Evolutionary conservation across 2,113 vertebrate species (phyloP).

Genomic region (Pelusios castaneus): DNA sequence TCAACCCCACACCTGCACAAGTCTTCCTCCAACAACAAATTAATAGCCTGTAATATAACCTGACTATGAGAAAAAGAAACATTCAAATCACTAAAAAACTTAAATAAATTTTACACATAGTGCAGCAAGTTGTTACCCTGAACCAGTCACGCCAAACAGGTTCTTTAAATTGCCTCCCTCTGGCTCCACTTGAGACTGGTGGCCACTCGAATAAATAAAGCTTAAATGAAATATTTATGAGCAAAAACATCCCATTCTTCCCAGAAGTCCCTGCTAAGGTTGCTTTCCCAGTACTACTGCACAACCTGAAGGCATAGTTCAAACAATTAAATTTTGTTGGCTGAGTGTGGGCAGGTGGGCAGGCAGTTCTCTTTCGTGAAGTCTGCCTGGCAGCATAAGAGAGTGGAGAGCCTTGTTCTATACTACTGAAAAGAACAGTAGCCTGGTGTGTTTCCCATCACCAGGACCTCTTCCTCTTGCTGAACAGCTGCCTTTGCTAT

Average conservation of each 20-base stretch:
- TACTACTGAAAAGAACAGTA: not conserved
- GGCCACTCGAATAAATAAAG: not conserved
- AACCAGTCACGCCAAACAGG: not conserved
- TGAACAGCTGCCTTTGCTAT: not conserved
- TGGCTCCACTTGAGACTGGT: not conserved
- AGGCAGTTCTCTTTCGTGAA: not conserved
- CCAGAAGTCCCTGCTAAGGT: rapidly evolving
- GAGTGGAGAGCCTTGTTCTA: not conserved
- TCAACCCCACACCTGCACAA: not conserved
- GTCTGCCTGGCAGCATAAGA: not conserved
- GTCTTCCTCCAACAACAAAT: not conserved
- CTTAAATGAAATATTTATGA: not conserved
- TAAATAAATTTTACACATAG: rapidly evolving
- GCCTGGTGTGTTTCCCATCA: not conserved
- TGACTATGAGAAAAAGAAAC: not conserved
- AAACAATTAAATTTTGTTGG: not conserved
- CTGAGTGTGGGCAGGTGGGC: not conserved
- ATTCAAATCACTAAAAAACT: not conserved
- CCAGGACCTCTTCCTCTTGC: not conserved
- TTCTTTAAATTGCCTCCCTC: not conserved
- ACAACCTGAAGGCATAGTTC: not conserved
- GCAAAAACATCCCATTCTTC: rapidly evolving
- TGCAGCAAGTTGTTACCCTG: not conserved
- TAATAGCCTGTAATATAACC: not conserved
- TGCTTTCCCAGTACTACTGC: not conserved